Conservation (phyloP, 2,113 vertebrate species). For the Spea bombifrons region DNA sequence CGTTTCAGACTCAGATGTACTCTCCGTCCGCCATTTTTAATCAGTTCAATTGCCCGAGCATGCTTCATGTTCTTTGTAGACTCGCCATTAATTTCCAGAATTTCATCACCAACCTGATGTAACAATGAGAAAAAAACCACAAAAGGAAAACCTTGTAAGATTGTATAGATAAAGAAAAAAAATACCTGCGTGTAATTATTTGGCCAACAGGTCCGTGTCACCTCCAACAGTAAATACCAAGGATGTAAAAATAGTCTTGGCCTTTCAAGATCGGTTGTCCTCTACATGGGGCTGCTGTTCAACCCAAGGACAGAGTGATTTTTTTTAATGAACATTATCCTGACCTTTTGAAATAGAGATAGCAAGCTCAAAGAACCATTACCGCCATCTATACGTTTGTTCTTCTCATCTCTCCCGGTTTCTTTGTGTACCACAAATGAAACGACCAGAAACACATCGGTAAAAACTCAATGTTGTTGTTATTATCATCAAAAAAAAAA, state of each 20-base stretch:
- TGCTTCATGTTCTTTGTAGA: conserved; percentile 99
- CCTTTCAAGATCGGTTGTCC: background rate
- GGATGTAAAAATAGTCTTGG: conserved; percentile 7
- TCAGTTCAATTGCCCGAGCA: conserved; percentile 96
- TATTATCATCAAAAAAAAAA: too few species aligned
- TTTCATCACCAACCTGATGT: conserved; percentile 91
- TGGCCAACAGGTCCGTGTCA: background rate
- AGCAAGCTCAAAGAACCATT: too few species aligned
- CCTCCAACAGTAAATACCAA: conserved; percentile 5
- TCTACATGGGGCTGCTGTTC: too few species aligned
- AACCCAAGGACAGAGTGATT: too few species aligned
- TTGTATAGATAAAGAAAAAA: background rate
- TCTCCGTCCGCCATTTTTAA: conserved; percentile 94
- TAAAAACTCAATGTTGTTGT: too few species aligned
- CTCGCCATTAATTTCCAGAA: conserved; percentile 98
- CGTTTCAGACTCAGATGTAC: conserved; percentile 93
- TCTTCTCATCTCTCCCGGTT: too few species aligned
- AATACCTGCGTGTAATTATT: background rate
- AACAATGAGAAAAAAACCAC: background rate
- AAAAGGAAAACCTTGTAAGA: background rate
- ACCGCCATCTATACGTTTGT: too few species aligned
- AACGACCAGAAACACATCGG: too few species aligned
- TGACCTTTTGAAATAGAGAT: too few species aligned
- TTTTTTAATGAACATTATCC: too few species aligned
- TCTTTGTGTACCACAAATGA: too few species aligned